Conservation (phyloP, 2,888 invertebrate genomes). For the Dexiosoma caninum region DNA sequence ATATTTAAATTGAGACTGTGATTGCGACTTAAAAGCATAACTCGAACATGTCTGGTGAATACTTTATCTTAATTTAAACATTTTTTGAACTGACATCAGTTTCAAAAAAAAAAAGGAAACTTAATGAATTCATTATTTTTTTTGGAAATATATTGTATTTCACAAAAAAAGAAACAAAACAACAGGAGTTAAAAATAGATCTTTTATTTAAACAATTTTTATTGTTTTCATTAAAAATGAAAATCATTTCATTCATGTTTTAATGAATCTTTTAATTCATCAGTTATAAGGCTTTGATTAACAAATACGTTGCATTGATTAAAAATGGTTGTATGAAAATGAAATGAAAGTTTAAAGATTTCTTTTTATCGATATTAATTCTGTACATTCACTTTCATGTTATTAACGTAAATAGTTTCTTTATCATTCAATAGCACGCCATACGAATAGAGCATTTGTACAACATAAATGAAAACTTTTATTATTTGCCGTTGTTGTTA, state of each 20-base stretch:
- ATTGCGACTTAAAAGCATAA: neutral
- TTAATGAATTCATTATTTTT: slow-evolving; percentile 38
- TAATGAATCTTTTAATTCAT: neutral
- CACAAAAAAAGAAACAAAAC: neutral
- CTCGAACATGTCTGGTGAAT: slow-evolving; percentile 25
- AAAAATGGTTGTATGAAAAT: neutral
- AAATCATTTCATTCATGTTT: no score
- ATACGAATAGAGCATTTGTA: slow-evolving; percentile 12
- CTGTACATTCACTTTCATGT: neutral
- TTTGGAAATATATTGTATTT: no score
- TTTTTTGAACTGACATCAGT: neutral
- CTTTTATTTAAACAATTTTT: no score
- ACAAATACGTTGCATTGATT: neutral
- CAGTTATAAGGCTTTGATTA: neutral
- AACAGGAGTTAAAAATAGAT: neutral
- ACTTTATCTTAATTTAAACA: slow-evolving; percentile 36
- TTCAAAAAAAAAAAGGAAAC: no score
- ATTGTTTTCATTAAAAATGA: no score
- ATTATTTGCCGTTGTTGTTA: neutral
- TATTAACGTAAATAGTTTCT: neutral
- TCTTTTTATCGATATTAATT: no score
- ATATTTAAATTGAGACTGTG: slow-evolving; percentile 44
- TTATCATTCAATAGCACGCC: slow-evolving; percentile 16
- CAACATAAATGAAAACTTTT: slow-evolving; percentile 2
- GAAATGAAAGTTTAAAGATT: neutral